phyloP scores from a whole-genome alignment of 2,797 vertebrate genomes.

The Brotula barbata region DNA sequence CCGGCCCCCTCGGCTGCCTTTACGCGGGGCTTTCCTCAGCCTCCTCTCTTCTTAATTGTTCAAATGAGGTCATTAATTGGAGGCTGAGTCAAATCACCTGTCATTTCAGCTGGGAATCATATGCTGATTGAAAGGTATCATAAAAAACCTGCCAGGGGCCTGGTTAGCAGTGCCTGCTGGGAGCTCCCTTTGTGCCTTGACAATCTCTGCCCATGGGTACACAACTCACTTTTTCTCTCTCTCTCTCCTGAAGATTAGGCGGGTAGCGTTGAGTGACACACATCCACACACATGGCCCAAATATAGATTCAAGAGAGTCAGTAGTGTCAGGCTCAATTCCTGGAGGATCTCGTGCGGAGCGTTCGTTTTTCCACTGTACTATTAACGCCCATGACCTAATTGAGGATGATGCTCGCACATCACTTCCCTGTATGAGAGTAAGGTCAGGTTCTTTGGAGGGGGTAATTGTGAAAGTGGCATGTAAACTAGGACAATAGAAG shows the following conservation, averaged over 20 bases:
- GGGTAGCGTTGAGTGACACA: constrained; percentile 77
- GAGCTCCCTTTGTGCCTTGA: constrained; percentile 70
- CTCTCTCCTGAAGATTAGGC: constrained; percentile 56
- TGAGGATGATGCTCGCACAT: constrained; percentile 69
- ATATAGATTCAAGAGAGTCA: constrained; percentile 77
- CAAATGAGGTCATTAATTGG: constrained; percentile 82
- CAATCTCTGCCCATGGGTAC: constrained; percentile 74
- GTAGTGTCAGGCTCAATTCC: constrained; percentile 75
- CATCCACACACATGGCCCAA: constrained; percentile 77
- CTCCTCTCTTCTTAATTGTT: constrained; percentile 80
- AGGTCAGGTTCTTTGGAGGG: constrained; percentile 78
- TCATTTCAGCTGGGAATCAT: constrained; percentile 78
- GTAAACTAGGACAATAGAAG: constrained; percentile 74
- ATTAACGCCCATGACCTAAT: constrained; percentile 79
- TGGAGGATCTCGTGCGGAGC: constrained; percentile 73
- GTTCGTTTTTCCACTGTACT: constrained; percentile 67
- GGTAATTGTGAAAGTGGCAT: constrained; percentile 72
- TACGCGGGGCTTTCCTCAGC: constrained; percentile 54
- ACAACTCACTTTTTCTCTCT: constrained; percentile 58
- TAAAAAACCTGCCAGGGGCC: constrained; percentile 74
- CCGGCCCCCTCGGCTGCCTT: constrained; percentile 24
- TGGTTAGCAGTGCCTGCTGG: constrained; percentile 66
- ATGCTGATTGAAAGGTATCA: constrained; percentile 82
- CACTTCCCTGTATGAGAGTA: constrained; percentile 54
- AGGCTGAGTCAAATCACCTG: constrained; percentile 81